phyloP scores from a whole-genome alignment of 2,113 vertebrate species.

The Eurystomus gularis region DNA sequence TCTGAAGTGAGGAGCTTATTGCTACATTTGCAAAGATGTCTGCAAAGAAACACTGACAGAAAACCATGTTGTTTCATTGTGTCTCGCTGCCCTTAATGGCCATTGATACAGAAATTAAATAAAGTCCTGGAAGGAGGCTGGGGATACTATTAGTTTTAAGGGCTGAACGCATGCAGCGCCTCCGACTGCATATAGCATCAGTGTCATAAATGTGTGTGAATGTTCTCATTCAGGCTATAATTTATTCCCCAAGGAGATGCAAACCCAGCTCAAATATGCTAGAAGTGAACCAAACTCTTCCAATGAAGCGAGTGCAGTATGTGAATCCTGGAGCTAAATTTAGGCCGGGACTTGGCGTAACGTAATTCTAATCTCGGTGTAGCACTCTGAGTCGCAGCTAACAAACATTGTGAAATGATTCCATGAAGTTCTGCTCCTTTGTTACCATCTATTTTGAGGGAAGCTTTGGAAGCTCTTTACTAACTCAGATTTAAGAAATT shows the following conservation, averaged over 20 bases:
- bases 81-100: neutral
- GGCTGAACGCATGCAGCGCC: neutral
- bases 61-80: neutral
- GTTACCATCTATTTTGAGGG: neutral
- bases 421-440: neutral
- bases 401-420: neutral
- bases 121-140: neutral
- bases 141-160: neutral
- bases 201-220: slow-evolving; percentile 25
- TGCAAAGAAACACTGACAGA: neutral
- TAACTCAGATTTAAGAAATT: neutral
- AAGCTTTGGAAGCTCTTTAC: neutral
- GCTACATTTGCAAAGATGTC: neutral
- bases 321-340: slow-evolving; percentile 40
- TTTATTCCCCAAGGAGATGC: slow-evolving; percentile 45
- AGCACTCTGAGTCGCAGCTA: neutral
- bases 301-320: neutral
- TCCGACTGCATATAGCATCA: neutral
- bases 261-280: slow-evolving; percentile 46
- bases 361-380: neutral
- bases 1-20: neutral
- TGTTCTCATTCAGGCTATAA: slow-evolving; percentile 60
- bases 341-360: slow-evolving; percentile 7
- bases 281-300: neutral
- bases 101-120: neutral